These are phyloP conservation scores for Holacanthus passer DNA, from an alignment of 2,113 vertebrate genomes.

Conservation along the genomic window DNA sequence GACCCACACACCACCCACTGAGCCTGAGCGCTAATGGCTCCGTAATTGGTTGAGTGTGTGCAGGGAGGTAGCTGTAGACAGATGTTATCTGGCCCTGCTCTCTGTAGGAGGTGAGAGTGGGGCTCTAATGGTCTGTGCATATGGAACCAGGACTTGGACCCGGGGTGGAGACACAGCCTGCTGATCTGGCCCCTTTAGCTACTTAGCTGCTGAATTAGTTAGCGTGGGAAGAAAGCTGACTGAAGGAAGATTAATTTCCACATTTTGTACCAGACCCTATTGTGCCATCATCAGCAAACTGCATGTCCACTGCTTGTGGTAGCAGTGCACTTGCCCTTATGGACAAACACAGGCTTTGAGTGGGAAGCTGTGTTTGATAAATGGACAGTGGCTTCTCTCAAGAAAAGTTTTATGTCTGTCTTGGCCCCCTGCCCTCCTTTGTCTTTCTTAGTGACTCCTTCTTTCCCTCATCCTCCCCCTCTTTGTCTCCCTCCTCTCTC, in stretches of 20 bases:
- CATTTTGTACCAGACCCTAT: constrained; percentile 36
- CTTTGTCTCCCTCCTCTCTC: constrained; percentile 40
- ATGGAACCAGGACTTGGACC: constrained; percentile 58
- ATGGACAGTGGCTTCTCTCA: constrained; percentile 56
- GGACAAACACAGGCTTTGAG: constrained; percentile 49
- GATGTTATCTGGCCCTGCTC: constrained; percentile 71
- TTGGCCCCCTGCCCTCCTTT: constrained; percentile 51
- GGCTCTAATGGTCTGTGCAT: constrained; percentile 67
- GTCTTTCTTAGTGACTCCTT: constrained; percentile 51
- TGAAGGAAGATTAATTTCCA: constrained; percentile 66
- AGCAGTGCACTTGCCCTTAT: constrained; percentile 36
- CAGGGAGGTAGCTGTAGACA: constrained; percentile 70
- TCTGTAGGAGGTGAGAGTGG: constrained; percentile 65
- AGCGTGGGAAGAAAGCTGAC: constrained; percentile 64
- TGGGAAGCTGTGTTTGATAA: constrained; percentile 65
- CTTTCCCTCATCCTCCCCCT: constrained; percentile 19
- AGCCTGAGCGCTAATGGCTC: constrained; percentile 70
- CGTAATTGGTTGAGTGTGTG: constrained; percentile 78
- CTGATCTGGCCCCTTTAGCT: constrained; percentile 66
- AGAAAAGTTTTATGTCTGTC: constrained; percentile 68
- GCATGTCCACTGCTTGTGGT: constrained; percentile 38
- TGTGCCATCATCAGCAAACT: constrained; percentile 64
- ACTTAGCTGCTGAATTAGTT: constrained; percentile 74
- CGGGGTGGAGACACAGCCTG: constrained; percentile 48
- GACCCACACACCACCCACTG: constrained; percentile 57